Evolutionary conservation across 2,113 vertebrate genomes (phyloP).

Genomic region (Burhinus oedicnemus): DNA sequence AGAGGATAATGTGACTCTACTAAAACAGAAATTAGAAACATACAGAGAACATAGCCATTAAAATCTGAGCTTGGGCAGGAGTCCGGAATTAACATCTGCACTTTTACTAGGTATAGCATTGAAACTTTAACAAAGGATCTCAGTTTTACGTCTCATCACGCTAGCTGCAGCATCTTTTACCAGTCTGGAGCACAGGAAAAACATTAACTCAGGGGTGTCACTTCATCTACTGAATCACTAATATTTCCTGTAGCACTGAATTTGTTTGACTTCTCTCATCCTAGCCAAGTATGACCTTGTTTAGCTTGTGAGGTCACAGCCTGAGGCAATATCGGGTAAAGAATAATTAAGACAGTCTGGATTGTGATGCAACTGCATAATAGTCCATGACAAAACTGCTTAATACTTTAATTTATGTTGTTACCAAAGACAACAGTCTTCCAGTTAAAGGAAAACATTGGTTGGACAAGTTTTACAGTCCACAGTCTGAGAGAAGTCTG

Average conservation of each 20-base stretch:
- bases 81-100: background rate
- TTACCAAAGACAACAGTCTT: background rate
- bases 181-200: background rate
- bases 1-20: background rate
- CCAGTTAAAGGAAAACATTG: background rate
- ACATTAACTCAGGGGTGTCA: constrained; percentile 7
- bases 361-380: constrained; percentile 21
- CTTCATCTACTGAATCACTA: constrained; percentile 6
- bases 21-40: background rate
- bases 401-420: background rate
- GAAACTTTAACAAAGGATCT: background rate
- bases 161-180: background rate
- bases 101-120: background rate
- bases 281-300: background rate
- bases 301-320: background rate
- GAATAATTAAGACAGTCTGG: constrained; percentile 48
- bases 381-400: background rate
- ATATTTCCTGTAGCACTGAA: constrained; percentile 4
- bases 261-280: constrained; percentile 21
- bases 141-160: background rate
- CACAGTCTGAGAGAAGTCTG: background rate
- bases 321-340: background rate
- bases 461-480: background rate
- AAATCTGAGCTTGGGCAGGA: background rate
- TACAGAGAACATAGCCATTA: background rate